These are phyloP conservation scores for Patella vulgata DNA, from an alignment of 1,140 invertebrate species.

Conservation along the genomic window DNA sequence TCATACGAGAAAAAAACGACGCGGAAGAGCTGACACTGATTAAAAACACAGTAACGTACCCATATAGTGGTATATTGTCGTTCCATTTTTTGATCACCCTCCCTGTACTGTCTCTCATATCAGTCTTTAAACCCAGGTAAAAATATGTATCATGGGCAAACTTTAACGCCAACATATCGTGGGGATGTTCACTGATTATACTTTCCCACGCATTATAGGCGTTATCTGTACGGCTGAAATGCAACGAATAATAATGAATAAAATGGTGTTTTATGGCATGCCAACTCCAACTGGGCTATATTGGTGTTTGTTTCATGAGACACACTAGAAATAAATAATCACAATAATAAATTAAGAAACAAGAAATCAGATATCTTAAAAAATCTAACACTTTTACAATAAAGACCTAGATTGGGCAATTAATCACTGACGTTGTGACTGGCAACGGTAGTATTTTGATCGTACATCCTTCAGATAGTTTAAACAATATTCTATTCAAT, in stretches of 20 bases:
- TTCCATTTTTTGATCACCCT: slow-evolving; percentile 69
- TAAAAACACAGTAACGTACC: too few species aligned
- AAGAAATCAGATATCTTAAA: too few species aligned
- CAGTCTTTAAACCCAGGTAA: slow-evolving; percentile 67
- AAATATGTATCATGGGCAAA: slow-evolving; percentile 72
- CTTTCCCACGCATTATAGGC: slow-evolving; percentile 69
- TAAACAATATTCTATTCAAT: too few species aligned
- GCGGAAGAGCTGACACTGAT: too few species aligned
- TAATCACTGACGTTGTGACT: too few species aligned
- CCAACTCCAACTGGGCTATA: not conserved
- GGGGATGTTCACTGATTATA: slow-evolving; percentile 68
- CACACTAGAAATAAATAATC: not conserved
- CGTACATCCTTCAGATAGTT: too few species aligned
- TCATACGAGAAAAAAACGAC: slow-evolving; percentile 7
- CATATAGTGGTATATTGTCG: slow-evolving; percentile 65
- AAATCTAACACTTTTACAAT: too few species aligned
- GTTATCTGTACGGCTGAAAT: slow-evolving; percentile 55
- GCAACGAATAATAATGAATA: too few species aligned
- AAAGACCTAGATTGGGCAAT: too few species aligned
- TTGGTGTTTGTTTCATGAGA: not conserved
- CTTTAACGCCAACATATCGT: slow-evolving; percentile 71
- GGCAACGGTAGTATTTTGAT: too few species aligned
- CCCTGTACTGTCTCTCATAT: slow-evolving; percentile 70
- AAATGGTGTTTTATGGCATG: too few species aligned
- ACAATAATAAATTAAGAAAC: not conserved